phyloP scores from a whole-genome alignment of 2,797 vertebrate species.

The Helostoma temminkii region DNA sequence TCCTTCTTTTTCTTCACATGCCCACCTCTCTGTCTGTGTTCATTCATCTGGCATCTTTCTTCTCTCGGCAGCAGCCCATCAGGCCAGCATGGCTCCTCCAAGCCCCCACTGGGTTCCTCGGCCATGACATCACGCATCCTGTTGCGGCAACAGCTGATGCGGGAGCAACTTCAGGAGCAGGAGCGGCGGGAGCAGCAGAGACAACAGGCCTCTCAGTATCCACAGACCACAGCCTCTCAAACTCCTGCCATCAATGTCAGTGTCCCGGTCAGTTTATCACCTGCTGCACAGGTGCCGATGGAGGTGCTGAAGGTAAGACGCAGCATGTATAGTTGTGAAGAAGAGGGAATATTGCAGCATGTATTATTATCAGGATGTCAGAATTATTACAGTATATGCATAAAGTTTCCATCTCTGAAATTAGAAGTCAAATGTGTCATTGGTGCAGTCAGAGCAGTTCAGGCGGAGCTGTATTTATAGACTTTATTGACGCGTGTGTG shows the following conservation, averaged over 20 bases:
- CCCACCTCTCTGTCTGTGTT: conserved; percentile 4
- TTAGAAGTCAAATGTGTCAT: conserved; percentile 70
- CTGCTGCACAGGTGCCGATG: conserved; percentile 93
- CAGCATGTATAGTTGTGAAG: neutral
- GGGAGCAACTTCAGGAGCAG: conserved; percentile 98
- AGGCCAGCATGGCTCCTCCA: conserved; percentile 93
- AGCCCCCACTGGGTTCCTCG: conserved; percentile 95
- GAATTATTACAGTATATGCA: conserved; percentile 33
- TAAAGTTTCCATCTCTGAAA: conserved; percentile 74
- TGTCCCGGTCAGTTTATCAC: conserved; percentile 84
- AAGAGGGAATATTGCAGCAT: neutral
- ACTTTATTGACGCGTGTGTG: conserved; percentile 54
- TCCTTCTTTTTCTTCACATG: neutral
- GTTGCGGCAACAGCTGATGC: conserved; percentile 99
- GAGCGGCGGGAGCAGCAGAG: conserved; percentile 93
- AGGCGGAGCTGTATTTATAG: conserved; percentile 69
- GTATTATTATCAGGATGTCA: conserved; percentile 34
- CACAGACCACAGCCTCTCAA: conserved; percentile 88
- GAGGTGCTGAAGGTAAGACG: conserved; percentile 95
- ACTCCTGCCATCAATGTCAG: conserved; percentile 97
- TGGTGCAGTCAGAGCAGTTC: conserved; percentile 52
- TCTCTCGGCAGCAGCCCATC: conserved; percentile 84
- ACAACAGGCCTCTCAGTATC: conserved; percentile 91
- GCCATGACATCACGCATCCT: conserved; percentile 96
- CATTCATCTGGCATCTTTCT: conserved; percentile 27